Evolutionary conservation across 1,140 invertebrate species (phyloP).

Genomic region (Heliconius himera): DNA sequence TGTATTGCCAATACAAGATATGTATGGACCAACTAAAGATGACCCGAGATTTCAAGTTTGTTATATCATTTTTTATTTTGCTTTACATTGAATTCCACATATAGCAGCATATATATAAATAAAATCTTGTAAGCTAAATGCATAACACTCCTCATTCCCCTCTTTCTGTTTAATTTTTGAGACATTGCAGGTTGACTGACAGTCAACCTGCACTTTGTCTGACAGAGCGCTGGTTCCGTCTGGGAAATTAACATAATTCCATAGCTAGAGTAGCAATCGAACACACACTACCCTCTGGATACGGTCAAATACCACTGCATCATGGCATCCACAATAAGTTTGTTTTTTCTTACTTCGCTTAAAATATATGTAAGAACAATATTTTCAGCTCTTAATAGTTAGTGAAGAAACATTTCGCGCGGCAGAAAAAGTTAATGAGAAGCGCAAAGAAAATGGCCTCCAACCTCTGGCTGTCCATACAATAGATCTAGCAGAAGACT

Average conservation of each 20-base stretch:
- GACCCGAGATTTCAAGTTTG: slow-evolving; percentile 88
- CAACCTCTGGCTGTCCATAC: slow-evolving; percentile 86
- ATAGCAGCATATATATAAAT: no score
- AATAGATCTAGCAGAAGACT: slow-evolving; percentile 88
- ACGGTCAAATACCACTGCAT: no score
- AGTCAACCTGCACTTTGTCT: no score
- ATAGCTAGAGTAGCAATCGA: no score
- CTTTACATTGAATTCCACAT: neutral
- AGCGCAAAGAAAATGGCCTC: slow-evolving; percentile 87
- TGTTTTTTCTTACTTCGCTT: no score
- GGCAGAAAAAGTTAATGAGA: slow-evolving; percentile 92
- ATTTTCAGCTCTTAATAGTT: slow-evolving; percentile 90
- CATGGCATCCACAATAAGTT: neutral
- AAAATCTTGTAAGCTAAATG: no score
- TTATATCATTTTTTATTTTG: neutral
- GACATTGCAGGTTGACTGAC: no score
- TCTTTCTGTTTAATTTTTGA: no score
- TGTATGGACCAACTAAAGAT: slow-evolving; percentile 96
- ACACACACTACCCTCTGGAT: no score
- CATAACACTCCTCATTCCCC: no score
- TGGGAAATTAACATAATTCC: no score
- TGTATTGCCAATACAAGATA: slow-evolving; percentile 93
- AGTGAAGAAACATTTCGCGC: slow-evolving; percentile 95
- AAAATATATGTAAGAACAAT: neutral
- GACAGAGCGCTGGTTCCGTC: no score